A percentile compares a stretch with the other conserved stretches of the same genome.
These are phyloP conservation scores for Phenganax subtilis DNA, from an alignment of 92 coral and sea anemone genomes.

Conservation along the genomic window DNA sequence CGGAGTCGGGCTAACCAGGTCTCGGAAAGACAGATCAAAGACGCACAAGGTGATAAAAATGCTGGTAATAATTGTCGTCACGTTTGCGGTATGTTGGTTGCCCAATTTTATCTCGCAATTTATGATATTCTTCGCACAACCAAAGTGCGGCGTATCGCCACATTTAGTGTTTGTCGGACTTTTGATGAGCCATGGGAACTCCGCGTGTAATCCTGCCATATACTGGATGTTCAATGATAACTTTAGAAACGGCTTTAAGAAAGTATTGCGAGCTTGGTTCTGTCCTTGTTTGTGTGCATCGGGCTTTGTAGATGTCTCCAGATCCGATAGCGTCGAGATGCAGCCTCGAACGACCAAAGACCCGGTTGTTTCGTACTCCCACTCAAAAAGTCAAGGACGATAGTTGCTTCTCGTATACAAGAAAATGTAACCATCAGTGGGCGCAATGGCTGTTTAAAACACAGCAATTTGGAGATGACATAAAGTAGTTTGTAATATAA, in stretches of 20 bases:
- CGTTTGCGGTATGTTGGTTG: constrained; percentile 39
- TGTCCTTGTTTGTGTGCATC: constrained; percentile 4
- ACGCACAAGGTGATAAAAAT: constrained; percentile 29
- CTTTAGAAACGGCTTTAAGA: constrained; percentile 13
- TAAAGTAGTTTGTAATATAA: too few relatives aligned
- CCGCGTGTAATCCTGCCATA: constrained; percentile 26
- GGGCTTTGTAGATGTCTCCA: not conserved
- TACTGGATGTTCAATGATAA: constrained; percentile 30
- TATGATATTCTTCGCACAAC: constrained; percentile 22
- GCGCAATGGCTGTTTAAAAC: too few relatives aligned
- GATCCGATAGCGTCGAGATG: not conserved
- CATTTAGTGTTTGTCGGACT: constrained; percentile 14
- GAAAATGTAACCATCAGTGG: too few relatives aligned
- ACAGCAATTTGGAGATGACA: too few relatives aligned
- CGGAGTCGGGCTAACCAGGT: constrained; percentile 41
- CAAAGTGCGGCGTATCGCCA: constrained; percentile 29
- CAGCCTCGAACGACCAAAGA: not conserved
- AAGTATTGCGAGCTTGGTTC: constrained; percentile 13
- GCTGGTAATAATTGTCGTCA: constrained; percentile 41
- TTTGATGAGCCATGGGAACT: constrained; percentile 27
- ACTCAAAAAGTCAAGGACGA: too few relatives aligned
- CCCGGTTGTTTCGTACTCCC: not conserved
- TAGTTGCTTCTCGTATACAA: too few relatives aligned
- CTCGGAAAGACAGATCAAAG: constrained; percentile 23
- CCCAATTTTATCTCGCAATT: constrained; percentile 31